Base-by-base conservation (phyloP, 2,888 invertebrate species). In the Orthosia incerta region DNA sequence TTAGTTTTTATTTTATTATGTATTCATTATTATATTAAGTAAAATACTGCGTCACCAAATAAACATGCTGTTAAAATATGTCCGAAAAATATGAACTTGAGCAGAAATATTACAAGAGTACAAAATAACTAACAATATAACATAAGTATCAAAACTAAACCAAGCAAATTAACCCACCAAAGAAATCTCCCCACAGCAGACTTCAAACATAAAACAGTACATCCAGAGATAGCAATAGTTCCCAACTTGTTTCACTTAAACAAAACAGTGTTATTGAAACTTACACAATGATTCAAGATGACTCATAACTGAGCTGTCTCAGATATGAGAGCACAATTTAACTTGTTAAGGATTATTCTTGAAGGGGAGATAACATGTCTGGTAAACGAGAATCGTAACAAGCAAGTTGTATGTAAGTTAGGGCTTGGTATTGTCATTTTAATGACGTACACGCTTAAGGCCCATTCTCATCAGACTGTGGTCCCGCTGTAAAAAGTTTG, bases 271-370 rank as follows among this genome's bases (percentile, higher is more conserved):
- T 72, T 74, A 86, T 81, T 79, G 78, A 80, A 88, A 87, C 82
- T 87, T 85, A 72, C 72, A 85, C 83, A 84, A 87, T 87, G 87
- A 87, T 85, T 88, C 87, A 88, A 72, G 70, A 72, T 61, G 78
- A 83, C 78, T 64, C 74, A 72, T 51, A 70, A 73, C 77, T 70
- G 55, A 70, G 74, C 61, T 45, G 64, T 63, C 68, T 71, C 72
- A 84, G 84, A 83, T 87, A 86, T 82, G 84, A 78, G 67, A 73
- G 80, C 73, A 80, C 77, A 86, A 82, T 87, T 83, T 83, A 86
- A 86, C 83, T 87, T 86, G 83, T 84, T 80, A 74, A 81, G 82
- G 87, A 89, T 87, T 86, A 87, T 84, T 85, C 82, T 76, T 72
- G 39, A 78, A 72, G 80, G 79, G 80, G 46, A 83, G 85, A 87